A percentile compares a stretch with the other conserved stretches of the same genome.
phyloP scores from a whole-genome alignment of 2,113 vertebrate genomes.

The Laticauda colubrina region DNA sequence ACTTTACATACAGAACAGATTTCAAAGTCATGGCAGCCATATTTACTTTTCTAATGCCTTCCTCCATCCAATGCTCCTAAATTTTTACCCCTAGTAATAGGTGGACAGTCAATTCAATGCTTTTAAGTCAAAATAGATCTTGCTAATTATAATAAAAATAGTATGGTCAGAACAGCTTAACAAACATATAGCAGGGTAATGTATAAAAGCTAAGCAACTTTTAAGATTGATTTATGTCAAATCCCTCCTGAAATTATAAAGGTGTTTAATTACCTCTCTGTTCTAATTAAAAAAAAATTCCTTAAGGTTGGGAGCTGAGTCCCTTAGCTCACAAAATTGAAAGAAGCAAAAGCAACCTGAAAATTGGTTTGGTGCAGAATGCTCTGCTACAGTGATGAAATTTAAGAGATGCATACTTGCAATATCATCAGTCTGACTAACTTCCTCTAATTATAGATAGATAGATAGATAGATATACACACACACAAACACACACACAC shows the following conservation, averaged over 20 bases:
- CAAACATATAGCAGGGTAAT: not conserved
- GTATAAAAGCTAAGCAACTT: not conserved
- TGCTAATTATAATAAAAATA: not conserved
- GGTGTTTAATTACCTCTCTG: not conserved
- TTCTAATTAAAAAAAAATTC: not conserved
- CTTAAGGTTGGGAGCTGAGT: not conserved
- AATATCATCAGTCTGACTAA: not conserved
- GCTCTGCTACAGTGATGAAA: not conserved
- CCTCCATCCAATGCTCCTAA: not conserved
- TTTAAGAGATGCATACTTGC: not conserved
- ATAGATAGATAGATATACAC: too few species aligned
- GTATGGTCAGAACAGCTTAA: not conserved
- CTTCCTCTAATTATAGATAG: not conserved
- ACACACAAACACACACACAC: too few species aligned
- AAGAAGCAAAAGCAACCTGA: not conserved
- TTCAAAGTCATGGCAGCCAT: not conserved
- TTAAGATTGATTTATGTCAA: not conserved
- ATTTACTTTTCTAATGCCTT: not conserved
- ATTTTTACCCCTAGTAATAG: not conserved
- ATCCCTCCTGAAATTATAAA: not conserved
- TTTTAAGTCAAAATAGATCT: not conserved
- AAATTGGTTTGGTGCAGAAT: not conserved
- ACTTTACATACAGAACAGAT: too few species aligned
- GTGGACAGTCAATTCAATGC: not conserved
- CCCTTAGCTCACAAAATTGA: not conserved